phyloP scores from a whole-genome alignment of 2,888 invertebrate species.

The Napeogenes inachia region DNA sequence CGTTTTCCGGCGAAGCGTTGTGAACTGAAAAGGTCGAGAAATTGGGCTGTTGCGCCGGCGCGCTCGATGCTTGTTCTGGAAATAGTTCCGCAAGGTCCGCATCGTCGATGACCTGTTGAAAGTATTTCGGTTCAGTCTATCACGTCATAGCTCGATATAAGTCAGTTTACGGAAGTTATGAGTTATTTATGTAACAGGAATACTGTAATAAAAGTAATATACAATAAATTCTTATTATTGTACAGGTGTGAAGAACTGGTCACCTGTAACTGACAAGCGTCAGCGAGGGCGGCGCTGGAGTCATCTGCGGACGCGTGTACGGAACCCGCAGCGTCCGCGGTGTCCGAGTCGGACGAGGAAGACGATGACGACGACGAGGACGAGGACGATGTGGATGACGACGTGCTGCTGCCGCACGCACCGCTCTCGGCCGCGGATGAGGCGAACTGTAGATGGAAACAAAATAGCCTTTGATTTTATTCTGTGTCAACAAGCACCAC shows the following conservation, averaged over 20 bases:
- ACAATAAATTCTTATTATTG: too few relatives aligned
- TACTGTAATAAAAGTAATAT: not conserved
- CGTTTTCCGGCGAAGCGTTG: constrained; percentile 58
- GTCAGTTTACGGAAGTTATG: constrained; percentile 1
- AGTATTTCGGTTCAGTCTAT: constrained; percentile 31
- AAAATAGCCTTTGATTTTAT: not conserved
- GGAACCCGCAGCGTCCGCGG: constrained; percentile 63
- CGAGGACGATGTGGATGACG: constrained; percentile 64
- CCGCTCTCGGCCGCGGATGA: constrained; percentile 59
- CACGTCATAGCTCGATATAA: constrained; percentile 19
- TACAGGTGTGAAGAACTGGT: constrained; percentile 7
- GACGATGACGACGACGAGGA: constrained; percentile 71
- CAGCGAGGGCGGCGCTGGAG: constrained; percentile 76
- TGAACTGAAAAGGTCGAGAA: constrained; percentile 74
- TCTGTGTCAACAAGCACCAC: too few relatives aligned
- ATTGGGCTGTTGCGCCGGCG: constrained; percentile 78
- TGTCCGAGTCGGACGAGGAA: constrained; percentile 68
- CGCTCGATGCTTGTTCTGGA: constrained; percentile 81
- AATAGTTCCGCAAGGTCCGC: constrained; percentile 87
- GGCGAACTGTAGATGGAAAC: constrained; percentile 51
- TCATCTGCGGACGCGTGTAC: constrained; percentile 67
- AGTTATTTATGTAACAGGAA: not conserved
- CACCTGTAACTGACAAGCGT: constrained; percentile 77
- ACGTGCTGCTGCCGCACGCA: constrained; percentile 65
- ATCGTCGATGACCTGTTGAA: constrained; percentile 83